phyloP scores from a whole-genome alignment of 1,140 invertebrate genomes.

The Drosophila malerkotliana region DNA sequence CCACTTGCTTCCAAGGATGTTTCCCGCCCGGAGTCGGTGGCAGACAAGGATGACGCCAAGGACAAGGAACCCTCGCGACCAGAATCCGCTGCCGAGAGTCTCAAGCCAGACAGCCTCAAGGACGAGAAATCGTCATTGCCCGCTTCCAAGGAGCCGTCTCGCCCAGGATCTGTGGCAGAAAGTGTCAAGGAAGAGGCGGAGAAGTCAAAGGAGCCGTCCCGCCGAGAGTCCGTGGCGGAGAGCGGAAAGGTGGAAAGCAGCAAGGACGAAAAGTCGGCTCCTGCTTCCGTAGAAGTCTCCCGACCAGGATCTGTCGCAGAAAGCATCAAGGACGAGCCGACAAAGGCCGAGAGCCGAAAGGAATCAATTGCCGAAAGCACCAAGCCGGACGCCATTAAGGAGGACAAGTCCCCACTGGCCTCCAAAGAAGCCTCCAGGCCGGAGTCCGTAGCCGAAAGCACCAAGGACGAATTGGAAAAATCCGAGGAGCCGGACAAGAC shows the following conservation, averaged over 20 bases:
- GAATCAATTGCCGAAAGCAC: slow-evolving; percentile 14
- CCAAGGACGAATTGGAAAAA: slow-evolving; percentile 5
- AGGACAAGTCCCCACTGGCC: not conserved
- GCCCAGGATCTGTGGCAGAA: slow-evolving; percentile 32
- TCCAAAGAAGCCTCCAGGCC: too few relatives aligned
- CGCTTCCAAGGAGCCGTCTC: slow-evolving; percentile 27
- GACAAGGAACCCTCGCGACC: slow-evolving; percentile 23
- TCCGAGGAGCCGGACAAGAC: slow-evolving; percentile 13
- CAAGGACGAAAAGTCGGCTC: slow-evolving; percentile 6
- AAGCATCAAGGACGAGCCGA: slow-evolving; percentile 24
- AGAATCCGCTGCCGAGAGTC: slow-evolving; percentile 21
- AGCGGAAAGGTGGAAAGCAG: slow-evolving; percentile 5
- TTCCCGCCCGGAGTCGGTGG: slow-evolving; percentile 53
- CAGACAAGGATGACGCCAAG: not conserved
- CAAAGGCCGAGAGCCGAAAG: slow-evolving; percentile 14
- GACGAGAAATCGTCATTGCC: slow-evolving; percentile 10
- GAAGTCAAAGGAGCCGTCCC: slow-evolving; percentile 35
- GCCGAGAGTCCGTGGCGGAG: slow-evolving; percentile 33
- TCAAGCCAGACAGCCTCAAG: slow-evolving; percentile 19
- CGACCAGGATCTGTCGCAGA: slow-evolving; percentile 35
- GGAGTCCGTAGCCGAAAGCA: slow-evolving; percentile 35
- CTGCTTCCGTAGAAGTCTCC: slow-evolving; percentile 31
- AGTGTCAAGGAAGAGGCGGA: slow-evolving; percentile 45
- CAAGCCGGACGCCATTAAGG: not conserved
- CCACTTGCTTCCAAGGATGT: slow-evolving; percentile 42